Conservation (phyloP, 2,888 invertebrate genomes). For the Acanthococcus lagerstroemiae region DNA sequence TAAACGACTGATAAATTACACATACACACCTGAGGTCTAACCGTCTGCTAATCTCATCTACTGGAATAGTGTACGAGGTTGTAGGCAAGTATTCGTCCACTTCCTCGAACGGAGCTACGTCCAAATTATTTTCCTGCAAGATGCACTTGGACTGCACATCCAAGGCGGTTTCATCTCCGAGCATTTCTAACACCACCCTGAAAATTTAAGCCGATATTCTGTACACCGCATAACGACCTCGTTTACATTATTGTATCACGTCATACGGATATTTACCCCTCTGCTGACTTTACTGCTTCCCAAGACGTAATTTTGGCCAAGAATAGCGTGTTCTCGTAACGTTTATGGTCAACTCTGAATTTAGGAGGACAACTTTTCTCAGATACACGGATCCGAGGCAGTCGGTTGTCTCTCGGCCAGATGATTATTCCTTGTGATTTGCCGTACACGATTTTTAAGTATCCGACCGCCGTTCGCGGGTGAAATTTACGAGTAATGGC, state of each 20-base stretch:
- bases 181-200: constrained; percentile 50
- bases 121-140: constrained; percentile 65
- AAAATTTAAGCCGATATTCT: background rate
- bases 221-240: too few species aligned
- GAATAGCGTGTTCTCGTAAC: constrained; percentile 22
- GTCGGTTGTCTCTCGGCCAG: constrained; percentile 28
- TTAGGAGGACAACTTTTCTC: background rate
- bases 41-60: constrained; percentile 42
- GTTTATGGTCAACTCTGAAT: background rate
- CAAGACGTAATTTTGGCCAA: constrained; percentile 23
- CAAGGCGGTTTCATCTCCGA: constrained; percentile 69
- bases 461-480: constrained; percentile 63
- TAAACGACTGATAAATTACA: too few species aligned
- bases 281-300: constrained; percentile 21
- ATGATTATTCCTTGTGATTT: background rate
- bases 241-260: background rate
- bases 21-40: constrained; percentile 40
- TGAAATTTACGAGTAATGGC: constrained; percentile 63
- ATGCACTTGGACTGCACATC: constrained; percentile 70
- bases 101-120: constrained; percentile 42
- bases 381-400: constrained; percentile 19
- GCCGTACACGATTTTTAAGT: constrained; percentile 40
- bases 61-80: constrained; percentile 7
- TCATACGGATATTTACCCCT: constrained; percentile 17
- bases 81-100: background rate